A percentile compares a stretch with the other conserved stretches of the same genome.
phyloP scores from a whole-genome alignment of 2,888 invertebrate genomes.

The Neuroscelio doddi region DNA sequence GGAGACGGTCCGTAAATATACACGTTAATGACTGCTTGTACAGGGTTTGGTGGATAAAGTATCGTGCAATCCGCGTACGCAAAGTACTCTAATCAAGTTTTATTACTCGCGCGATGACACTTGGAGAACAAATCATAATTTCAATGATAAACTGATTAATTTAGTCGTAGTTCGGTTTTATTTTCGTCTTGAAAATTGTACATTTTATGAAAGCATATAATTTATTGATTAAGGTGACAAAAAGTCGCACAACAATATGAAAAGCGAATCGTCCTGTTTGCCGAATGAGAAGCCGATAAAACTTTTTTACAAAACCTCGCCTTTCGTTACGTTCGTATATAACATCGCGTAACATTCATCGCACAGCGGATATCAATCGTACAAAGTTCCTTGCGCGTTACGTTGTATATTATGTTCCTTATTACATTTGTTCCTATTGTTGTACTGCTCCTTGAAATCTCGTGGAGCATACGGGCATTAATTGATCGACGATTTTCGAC shows the following conservation, averaged over 20 bases:
- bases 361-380: slow-evolving; percentile 43
- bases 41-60: no score
- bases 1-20: no score
- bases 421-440: slow-evolving; percentile 67
- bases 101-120: no score
- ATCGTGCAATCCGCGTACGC: slow-evolving; percentile 4
- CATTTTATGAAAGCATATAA: no score
- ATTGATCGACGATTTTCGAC: slow-evolving; percentile 4
- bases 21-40: no score
- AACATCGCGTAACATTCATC: slow-evolving; percentile 14
- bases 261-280: slow-evolving; percentile 35
- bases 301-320: not conserved
- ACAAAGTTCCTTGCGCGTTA: slow-evolving; percentile 65
- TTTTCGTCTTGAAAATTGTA: no score
- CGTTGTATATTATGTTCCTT: slow-evolving; percentile 64
- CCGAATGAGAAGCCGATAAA: not conserved
- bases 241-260: no score
- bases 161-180: no score
- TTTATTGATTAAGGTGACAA: no score
- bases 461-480: slow-evolving; percentile 33
- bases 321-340: slow-evolving; percentile 4
- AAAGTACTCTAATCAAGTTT: not conserved
- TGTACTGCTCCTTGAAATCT: slow-evolving; percentile 49
- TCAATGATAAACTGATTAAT: no score
- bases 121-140: no score